phyloP scores from a whole-genome alignment of 2,113 vertebrate genomes.

The Ctenomys sociabilis region DNA sequence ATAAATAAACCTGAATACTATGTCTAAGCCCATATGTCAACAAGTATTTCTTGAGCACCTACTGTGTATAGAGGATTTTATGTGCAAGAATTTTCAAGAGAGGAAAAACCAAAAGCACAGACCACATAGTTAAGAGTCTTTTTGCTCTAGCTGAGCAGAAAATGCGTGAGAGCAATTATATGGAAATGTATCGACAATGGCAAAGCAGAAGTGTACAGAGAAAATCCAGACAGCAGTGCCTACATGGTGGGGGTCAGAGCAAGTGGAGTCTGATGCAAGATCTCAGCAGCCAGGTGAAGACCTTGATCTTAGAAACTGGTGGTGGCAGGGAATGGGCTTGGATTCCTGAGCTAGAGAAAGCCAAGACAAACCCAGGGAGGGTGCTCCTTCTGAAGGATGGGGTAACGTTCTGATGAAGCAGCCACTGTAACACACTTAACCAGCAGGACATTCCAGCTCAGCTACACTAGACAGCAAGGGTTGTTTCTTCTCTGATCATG shows the following conservation, averaged over 20 bases:
- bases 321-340: background rate
- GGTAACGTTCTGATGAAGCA: background rate
- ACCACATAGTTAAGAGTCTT: background rate
- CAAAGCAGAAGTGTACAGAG: background rate
- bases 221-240: background rate
- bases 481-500: fast-evolving
- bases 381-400: background rate
- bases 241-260: background rate
- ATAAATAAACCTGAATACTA: background rate
- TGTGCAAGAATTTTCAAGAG: background rate
- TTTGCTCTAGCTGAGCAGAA: background rate
- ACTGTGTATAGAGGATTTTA: background rate
- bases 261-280: background rate
- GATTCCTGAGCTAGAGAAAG: background rate
- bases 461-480: fast-evolving
- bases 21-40: background rate
- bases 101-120: background rate
- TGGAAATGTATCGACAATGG: background rate
- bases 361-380: background rate
- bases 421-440: background rate
- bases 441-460: background rate
- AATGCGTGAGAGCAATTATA: background rate
- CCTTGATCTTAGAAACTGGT: background rate
- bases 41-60: background rate
- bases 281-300: background rate